Base-by-base conservation (phyloP, 1,140 invertebrate species). In the Zaprionus davidi region DNA sequence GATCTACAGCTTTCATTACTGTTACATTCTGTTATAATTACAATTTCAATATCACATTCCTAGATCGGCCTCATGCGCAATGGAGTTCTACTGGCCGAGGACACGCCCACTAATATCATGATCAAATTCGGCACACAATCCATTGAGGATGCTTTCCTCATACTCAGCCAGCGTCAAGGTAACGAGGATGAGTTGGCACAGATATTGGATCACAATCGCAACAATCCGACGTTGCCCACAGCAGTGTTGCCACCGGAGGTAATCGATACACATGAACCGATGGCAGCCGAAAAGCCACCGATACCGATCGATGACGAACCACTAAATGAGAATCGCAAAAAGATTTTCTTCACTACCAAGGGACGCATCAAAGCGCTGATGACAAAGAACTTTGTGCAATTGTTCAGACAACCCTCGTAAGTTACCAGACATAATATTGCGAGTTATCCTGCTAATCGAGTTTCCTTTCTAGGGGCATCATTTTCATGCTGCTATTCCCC, bases 31-130 rank as follows among this genome's bases (percentile, higher is more conserved):
- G 34, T 49, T 31, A 9, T 4, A 28, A 53, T 12, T 12, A 1
- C 9, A 0, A 0, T 13, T n/a, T 34, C 17, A 28, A 26, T 24
- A 34, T 34, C 31, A 34, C 31, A 34, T 77, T 71, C 65, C 31
- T 82, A 98, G 97, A 97, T 99, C 87, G 98, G 98, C 31, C 93
- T 99, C 13, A 96, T 99, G 95, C 94, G 98, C 85, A 95, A 95
- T 79, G 98, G 98, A 1, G 94, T 96, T 59, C 93, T 99, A 2
- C 91, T 99, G 65, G 97, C 97, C 0, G 97, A 99, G 93, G 95
- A 97, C 58, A 94, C 96, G 1, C 98, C 98, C 0, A 93, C 93
- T 24, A 93, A 94, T 64, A 94, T 97, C 9, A 92, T 97, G 75
- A 91, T 93, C 0, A 92, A 93, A 71, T 96, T 95, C 82, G 94